A percentile compares a stretch with the other conserved stretches of the same genome.
These are phyloP conservation scores for Drosophila falleni DNA, from an alignment of 2,888 invertebrate genomes.

Conservation along the genomic window DNA sequence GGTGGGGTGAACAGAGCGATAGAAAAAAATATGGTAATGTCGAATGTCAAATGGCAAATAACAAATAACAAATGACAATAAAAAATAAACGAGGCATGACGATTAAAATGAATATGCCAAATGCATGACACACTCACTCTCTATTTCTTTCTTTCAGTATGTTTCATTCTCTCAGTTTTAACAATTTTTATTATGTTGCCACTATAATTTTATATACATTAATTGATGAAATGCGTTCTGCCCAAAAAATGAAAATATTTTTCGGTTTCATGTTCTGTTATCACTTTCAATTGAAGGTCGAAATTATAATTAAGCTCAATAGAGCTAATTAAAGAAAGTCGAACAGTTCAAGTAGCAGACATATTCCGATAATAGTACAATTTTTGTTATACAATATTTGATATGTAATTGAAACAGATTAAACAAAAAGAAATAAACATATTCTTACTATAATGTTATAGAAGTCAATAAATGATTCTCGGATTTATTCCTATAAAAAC, in stretches of 20 bases:
- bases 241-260: conserved; percentile 1
- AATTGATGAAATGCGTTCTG: conserved; percentile 21
- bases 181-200: conserved; percentile 29
- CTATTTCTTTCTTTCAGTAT: neutral
- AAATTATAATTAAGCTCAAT: conserved; percentile 38
- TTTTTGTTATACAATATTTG: too few relatives aligned
- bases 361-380: too few relatives aligned
- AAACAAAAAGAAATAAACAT: neutral
- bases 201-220: conserved; percentile 18
- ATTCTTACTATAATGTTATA: neutral
- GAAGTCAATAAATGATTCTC: too few relatives aligned
- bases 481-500: neutral
- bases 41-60: conserved; percentile 41
- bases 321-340: conserved; percentile 13
- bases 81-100: conserved; percentile 62
- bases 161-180: neutral
- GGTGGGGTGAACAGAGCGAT: neutral
- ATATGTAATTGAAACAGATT: too few relatives aligned
- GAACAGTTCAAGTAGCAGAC: neutral
- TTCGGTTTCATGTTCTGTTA: conserved; percentile 8
- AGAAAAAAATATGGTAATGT: neutral
- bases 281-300: conserved; percentile 48
- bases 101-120: conserved; percentile 31
- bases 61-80: conserved; percentile 45
- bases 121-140: conserved; percentile 30